Conservation (phyloP, 2,797 vertebrate genomes). For the Anguilla marmorata region DNA sequence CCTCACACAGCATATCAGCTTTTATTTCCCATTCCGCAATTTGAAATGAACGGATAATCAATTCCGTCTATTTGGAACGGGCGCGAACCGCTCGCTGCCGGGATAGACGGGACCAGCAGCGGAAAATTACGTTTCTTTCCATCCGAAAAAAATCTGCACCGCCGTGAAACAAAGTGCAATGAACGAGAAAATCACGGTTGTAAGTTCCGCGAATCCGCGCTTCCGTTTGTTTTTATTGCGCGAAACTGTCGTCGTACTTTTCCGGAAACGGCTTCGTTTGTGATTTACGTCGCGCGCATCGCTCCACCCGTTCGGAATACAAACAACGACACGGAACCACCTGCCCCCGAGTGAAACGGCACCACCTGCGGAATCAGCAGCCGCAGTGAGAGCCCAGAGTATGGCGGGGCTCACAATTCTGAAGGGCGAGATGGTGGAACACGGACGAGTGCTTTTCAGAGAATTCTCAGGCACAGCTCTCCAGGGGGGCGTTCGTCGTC, state of each 20-base stretch:
- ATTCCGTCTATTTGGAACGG: not conserved
- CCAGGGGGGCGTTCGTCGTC: not conserved
- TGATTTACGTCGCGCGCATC: not conserved
- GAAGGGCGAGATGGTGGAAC: not conserved
- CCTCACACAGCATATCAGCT: not conserved
- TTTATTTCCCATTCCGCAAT: not conserved
- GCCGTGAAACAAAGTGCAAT: not conserved
- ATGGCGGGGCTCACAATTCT: not conserved
- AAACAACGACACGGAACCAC: not conserved
- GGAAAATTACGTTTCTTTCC: not conserved
- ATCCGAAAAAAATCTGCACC: not conserved
- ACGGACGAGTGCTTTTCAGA: not conserved
- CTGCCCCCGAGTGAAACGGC: not conserved
- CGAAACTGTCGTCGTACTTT: not conserved
- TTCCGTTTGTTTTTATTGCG: not conserved
- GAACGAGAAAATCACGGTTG: not conserved
- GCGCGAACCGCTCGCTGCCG: not conserved
- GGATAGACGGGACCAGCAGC: not conserved
- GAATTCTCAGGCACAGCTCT: not conserved
- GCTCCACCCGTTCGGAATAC: not conserved
- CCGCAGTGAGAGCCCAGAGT: not conserved
- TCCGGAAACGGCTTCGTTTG: not conserved
- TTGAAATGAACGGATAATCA: slow-evolving; percentile 6
- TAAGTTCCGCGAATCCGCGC: not conserved
- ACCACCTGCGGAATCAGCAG: not conserved